Evolutionary conservation across 2,888 invertebrate genomes (phyloP).

Genomic region (Volucella zonaria): DNA sequence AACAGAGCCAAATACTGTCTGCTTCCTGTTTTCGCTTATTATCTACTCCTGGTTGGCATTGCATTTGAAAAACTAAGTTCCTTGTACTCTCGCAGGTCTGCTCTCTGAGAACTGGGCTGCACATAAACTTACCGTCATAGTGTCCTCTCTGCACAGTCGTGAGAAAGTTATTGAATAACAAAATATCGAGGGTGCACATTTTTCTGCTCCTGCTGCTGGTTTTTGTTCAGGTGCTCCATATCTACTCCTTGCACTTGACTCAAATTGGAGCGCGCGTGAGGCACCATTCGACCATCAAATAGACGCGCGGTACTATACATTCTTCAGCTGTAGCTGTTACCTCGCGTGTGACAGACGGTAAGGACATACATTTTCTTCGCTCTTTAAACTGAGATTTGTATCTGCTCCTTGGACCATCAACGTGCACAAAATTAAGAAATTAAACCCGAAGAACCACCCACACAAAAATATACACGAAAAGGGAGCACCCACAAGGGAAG

Average conservation of each 20-base stretch:
- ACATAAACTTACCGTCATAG: no score
- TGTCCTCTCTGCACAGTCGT: slow-evolving; percentile 37
- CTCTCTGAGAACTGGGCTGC: no score
- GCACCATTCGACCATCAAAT: slow-evolving; percentile 61
- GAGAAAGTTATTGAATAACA: slow-evolving; percentile 70
- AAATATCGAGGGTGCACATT: slow-evolving; percentile 62
- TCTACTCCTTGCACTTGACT: slow-evolving; percentile 71
- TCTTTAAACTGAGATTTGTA: slow-evolving; percentile 54
- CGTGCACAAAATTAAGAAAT: slow-evolving; percentile 62
- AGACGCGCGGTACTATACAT: slow-evolving; percentile 54
- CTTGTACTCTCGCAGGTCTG: slow-evolving; percentile 8
- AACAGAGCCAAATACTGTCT: slow-evolving; percentile 43
- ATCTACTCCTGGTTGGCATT: slow-evolving; percentile 43
- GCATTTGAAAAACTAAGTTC: slow-evolving; percentile 13
- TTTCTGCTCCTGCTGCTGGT: slow-evolving; percentile 50
- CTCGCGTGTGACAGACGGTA: slow-evolving; percentile 37
- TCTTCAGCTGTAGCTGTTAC: background rate
- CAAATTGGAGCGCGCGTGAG: slow-evolving; percentile 65
- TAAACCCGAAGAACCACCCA: slow-evolving; percentile 47
- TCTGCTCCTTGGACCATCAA: slow-evolving; percentile 27
- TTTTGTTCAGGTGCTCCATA: no score
- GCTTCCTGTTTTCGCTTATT: slow-evolving; percentile 42
- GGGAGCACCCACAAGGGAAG: slow-evolving; percentile 56
- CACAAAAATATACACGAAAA: slow-evolving; percentile 29
- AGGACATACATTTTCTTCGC: slow-evolving; percentile 60